Conservation (phyloP, 1,140 invertebrate species). For the Drosophila orena region DNA sequence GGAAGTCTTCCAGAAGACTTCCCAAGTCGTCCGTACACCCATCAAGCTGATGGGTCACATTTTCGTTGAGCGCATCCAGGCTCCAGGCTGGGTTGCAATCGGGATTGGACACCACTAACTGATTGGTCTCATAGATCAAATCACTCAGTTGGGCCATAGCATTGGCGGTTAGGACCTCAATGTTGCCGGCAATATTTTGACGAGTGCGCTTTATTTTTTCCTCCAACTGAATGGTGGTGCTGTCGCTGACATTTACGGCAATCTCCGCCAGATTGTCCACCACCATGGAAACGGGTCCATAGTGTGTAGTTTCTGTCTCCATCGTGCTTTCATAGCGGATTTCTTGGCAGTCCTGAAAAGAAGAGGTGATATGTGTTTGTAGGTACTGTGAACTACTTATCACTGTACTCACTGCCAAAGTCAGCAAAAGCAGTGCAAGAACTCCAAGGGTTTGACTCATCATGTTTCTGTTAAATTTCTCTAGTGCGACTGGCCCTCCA, state of each 20-base stretch:
- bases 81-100: conserved; percentile 61
- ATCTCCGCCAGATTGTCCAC: conserved; percentile 56
- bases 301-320: conserved; percentile 52
- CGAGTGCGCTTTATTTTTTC: conserved; percentile 49
- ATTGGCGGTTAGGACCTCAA: conserved; percentile 51
- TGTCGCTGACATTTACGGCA: conserved; percentile 57
- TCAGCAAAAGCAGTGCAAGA: conserved; percentile 32
- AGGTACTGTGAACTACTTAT: not conserved
- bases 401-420: conserved; percentile 35
- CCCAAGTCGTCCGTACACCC: conserved; percentile 37
- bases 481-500: not conserved
- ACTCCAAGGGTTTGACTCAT: conserved; percentile 26
- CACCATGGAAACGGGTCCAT: conserved; percentile 65
- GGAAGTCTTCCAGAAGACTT: conserved; percentile 20
- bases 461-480: conserved; percentile 22
- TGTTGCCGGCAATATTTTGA: conserved; percentile 27
- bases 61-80: conserved; percentile 57
- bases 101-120: conserved; percentile 53
- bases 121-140: conserved; percentile 56
- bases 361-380: not conserved
- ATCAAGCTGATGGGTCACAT: conserved; percentile 48
- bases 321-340: conserved; percentile 17
- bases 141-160: conserved; percentile 50
- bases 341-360: conserved; percentile 22
- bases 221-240: conserved; percentile 49